phyloP scores from a whole-genome alignment of 2,888 invertebrate genomes.

The Ischnura elegans region DNA sequence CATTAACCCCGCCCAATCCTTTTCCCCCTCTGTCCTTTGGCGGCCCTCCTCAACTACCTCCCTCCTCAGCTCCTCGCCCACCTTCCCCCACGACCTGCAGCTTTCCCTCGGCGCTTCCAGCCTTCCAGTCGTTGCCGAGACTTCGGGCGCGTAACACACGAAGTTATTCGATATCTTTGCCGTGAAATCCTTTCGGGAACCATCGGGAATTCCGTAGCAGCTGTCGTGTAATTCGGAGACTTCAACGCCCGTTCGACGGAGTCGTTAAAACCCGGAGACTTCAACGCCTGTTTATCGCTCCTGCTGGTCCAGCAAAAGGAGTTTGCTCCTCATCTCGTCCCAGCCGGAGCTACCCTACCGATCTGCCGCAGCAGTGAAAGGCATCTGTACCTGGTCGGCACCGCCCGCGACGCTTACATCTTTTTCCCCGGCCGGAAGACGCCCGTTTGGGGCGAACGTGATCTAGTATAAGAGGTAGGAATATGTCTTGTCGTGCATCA shows the following conservation, averaged over 20 bases:
- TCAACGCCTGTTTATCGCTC: not conserved
- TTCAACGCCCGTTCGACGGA: not conserved
- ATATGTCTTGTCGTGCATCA: not conserved
- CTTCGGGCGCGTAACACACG: not conserved
- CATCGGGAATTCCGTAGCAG: not conserved
- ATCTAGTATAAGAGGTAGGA: conserved; percentile 25
- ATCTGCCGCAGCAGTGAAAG: not conserved
- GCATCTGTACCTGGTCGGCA: not conserved
- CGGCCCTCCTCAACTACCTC: not conserved
- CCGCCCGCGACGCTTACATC: not conserved
- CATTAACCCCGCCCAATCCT: not conserved
- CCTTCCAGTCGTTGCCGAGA: conserved; percentile 38
- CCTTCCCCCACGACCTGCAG: conserved; percentile 16
- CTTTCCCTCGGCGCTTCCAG: conserved; percentile 30
- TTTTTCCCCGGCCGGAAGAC: conserved; percentile 1
- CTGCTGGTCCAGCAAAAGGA: not conserved
- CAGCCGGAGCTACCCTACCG: not conserved
- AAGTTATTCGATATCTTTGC: not conserved
- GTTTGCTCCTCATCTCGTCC: not conserved
- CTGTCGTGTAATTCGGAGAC: too few species aligned
- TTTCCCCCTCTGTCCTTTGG: not conserved
- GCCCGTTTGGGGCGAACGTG: not conserved
- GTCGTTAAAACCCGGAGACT: not conserved
- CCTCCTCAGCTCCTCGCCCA: not conserved
- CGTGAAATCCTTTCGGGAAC: not conserved